Conservation (phyloP, 2,888 invertebrate species). For the Molanna angustata region DNA sequence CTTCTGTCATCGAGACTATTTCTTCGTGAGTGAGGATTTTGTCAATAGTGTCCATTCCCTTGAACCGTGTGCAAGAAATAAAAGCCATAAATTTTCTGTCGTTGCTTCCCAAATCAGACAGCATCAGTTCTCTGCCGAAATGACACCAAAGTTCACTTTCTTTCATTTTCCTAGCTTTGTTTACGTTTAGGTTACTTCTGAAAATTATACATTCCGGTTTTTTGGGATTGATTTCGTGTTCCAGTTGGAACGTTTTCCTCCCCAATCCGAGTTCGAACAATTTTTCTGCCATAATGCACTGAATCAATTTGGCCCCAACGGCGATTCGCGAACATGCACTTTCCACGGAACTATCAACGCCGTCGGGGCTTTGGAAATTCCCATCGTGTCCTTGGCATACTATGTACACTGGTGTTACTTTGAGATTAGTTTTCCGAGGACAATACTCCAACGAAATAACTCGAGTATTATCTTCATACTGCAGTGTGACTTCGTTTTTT, state of each 20-base stretch:
- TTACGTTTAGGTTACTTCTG: constrained; percentile 65
- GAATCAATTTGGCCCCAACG: constrained; percentile 75
- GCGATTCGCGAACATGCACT: constrained; percentile 75
- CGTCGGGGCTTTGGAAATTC: constrained; percentile 67
- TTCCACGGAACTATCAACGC: constrained; percentile 62
- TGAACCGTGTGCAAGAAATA: constrained; percentile 80
- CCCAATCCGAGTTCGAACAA: constrained; percentile 74
- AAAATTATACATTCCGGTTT: constrained; percentile 69
- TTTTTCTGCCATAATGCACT: constrained; percentile 85
- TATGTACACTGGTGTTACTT: constrained; percentile 79
- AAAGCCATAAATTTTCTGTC: constrained; percentile 86
- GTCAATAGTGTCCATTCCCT: constrained; percentile 56
- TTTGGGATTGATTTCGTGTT: constrained; percentile 58
- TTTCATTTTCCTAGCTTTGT: constrained; percentile 68
- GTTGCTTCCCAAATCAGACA: constrained; percentile 60
- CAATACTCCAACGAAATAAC: constrained; percentile 55
- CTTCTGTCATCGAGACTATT: constrained; percentile 67
- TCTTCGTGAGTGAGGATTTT: constrained; percentile 67
- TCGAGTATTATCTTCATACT: constrained; percentile 52
- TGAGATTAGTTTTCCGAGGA: constrained; percentile 57
- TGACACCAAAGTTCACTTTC: constrained; percentile 81
- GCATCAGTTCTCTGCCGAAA: constrained; percentile 82
- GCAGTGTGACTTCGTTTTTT: constrained; percentile 60
- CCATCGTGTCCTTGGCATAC: constrained; percentile 79
- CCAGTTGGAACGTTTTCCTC: constrained; percentile 78